Percentiles rank a stretch among this genome's conserved stretches.
Evolutionary conservation across 1,140 invertebrate species (phyloP).

Genomic region (Heliconius congener): DNA sequence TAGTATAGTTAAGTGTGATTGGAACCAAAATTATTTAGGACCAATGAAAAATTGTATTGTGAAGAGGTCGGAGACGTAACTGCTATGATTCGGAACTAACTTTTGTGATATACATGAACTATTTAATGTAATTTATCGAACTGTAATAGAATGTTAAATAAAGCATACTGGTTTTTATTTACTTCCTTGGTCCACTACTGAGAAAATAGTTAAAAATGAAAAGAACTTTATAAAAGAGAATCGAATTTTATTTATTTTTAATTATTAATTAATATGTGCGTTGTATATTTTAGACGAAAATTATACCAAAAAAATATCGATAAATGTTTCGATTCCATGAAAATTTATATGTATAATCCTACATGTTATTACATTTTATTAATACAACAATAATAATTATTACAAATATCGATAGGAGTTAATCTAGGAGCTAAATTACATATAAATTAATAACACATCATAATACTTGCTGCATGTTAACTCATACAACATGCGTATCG

Average conservation of each 20-base stretch:
- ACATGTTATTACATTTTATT: slow-evolving; percentile 26
- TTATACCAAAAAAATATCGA: slow-evolving; percentile 10
- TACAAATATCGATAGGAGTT: slow-evolving; percentile 41
- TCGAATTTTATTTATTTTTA: slow-evolving; percentile 53
- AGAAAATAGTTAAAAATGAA: slow-evolving; percentile 32
- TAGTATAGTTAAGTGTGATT: background rate
- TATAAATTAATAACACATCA: slow-evolving; percentile 72
- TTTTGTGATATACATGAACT: slow-evolving; percentile 64
- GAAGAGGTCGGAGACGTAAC: slow-evolving; percentile 23
- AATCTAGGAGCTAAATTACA: slow-evolving; percentile 58
- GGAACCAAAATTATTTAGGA: slow-evolving; percentile 46
- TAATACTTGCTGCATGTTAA: slow-evolving; percentile 59
- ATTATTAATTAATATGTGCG: slow-evolving; percentile 39
- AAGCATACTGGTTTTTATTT: slow-evolving; percentile 48
- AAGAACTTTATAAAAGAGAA: slow-evolving; percentile 40
- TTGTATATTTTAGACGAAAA: slow-evolving; percentile 27
- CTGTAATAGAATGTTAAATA: slow-evolving; percentile 67
- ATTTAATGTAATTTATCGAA: slow-evolving; percentile 54
- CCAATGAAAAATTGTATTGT: slow-evolving; percentile 45
- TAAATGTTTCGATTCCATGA: slow-evolving; percentile 15
- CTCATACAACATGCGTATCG: slow-evolving; percentile 26
- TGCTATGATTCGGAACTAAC: slow-evolving; percentile 61
- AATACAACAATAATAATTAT: slow-evolving; percentile 37
- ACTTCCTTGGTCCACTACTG: background rate
- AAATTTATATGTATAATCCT: slow-evolving; percentile 12